Evolutionary conservation across 2,113 vertebrate genomes (phyloP).

Genomic region (Trachemys scripta): DNA sequence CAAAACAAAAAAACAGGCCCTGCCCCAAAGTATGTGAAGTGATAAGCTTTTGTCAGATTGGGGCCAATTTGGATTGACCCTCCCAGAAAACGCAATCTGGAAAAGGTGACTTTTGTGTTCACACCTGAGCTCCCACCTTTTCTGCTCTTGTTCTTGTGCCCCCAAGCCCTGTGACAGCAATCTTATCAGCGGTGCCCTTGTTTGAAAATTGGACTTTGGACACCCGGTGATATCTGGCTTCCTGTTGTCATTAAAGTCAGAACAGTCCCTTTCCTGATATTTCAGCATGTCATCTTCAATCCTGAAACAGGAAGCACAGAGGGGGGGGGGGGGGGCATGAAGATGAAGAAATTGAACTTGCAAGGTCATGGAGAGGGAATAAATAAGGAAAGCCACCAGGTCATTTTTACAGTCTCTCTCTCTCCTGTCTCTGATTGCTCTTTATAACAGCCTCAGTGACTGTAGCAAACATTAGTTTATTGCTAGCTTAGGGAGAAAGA

Average conservation of each 20-base stretch:
- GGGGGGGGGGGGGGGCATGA: fast-evolving
- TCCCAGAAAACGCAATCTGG: neutral
- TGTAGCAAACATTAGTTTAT: neutral
- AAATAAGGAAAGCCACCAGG: neutral
- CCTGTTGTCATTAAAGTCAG: neutral
- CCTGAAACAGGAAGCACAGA: fast-evolving
- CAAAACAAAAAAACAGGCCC: neutral
- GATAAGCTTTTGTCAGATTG: neutral
- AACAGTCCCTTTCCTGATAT: fast-evolving
- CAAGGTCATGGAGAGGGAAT: neutral
- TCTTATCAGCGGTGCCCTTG: fast-evolving
- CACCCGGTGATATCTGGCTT: fast-evolving
- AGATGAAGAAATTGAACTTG: neutral
- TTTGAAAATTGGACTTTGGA: neutral
- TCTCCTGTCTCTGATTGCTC: neutral
- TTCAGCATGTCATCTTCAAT: fast-evolving
- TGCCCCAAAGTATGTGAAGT: neutral
- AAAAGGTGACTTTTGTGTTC: fast-evolving
- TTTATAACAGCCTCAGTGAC: neutral
- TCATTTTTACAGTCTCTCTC: neutral
- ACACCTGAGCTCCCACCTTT: fast-evolving
- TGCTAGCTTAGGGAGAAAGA: neutral
- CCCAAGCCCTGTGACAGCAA: too few species aligned
- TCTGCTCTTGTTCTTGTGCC: fast-evolving
- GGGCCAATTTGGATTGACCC: neutral